Evolutionary conservation across 2,888 invertebrate species (phyloP).

Genomic region (Thumatha senex): DNA sequence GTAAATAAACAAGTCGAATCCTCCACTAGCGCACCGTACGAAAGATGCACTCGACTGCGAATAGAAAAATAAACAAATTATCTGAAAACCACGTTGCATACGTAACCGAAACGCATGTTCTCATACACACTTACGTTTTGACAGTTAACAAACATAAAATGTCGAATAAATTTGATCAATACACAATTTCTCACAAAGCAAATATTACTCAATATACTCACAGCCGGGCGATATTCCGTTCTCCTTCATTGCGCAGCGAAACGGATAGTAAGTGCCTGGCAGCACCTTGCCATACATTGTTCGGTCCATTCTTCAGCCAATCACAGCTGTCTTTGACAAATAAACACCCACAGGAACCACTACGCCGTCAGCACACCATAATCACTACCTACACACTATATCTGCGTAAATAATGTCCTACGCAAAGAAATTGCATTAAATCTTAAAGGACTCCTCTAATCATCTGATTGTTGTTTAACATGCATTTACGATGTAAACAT

Average conservation of each 20-base stretch:
- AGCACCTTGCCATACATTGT: conserved; percentile 95
- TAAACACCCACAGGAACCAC: conserved; percentile 73
- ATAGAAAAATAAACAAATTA: conserved; percentile 61
- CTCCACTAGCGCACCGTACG: conserved; percentile 24
- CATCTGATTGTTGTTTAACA: not conserved
- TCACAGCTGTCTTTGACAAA: conserved; percentile 68
- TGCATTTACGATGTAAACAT: conserved; percentile 28
- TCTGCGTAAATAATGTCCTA: conserved; percentile 54
- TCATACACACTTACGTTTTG: conserved; percentile 19
- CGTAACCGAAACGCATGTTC: conserved; percentile 28
- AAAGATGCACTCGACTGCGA: conserved; percentile 51
- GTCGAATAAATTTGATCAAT: conserved; percentile 9
- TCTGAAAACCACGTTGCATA: conserved; percentile 34
- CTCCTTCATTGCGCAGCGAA: conserved; percentile 91
- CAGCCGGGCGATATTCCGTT: conserved; percentile 94
- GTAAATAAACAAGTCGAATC: conserved; percentile 47
- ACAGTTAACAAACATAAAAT: conserved; percentile 25
- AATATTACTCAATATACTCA: conserved; percentile 82
- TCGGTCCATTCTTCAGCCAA: conserved; percentile 88
- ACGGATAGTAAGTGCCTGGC: conserved; percentile 93
- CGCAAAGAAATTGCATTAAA: conserved; percentile 55
- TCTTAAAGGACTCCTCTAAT: conserved; percentile 25
- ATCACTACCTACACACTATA: conserved; percentile 70
- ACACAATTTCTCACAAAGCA: conserved; percentile 19
- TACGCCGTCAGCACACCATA: conserved; percentile 73